Conservation (phyloP, 2,113 vertebrate genomes). For the Oryzias melastigma region DNA sequence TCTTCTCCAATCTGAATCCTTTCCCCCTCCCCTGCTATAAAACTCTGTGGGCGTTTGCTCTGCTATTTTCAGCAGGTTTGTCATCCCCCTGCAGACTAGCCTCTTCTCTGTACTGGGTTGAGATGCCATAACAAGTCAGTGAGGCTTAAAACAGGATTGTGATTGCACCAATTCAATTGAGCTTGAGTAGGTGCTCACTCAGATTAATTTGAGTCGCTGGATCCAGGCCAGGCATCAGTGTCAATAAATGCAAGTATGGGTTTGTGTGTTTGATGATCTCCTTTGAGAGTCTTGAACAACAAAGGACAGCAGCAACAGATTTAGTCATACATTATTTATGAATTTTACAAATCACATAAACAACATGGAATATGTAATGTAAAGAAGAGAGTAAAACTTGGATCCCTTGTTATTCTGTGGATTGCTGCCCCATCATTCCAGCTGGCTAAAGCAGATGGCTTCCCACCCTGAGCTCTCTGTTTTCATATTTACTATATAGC, state of each 20-base stretch:
- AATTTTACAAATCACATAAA: too few species aligned
- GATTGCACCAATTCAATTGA: constrained; percentile 14
- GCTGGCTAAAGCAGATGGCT: too few species aligned
- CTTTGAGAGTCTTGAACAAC: too few species aligned
- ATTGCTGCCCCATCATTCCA: too few species aligned
- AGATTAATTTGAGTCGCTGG: constrained; percentile 25
- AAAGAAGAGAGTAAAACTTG: too few species aligned
- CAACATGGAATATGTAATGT: too few species aligned
- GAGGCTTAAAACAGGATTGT: constrained; percentile 3
- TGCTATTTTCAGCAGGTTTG: constrained; percentile 41
- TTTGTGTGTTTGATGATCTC: constrained; percentile 2
- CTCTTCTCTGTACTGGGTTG: constrained; percentile 8
- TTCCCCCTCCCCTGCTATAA: constrained; percentile 9
- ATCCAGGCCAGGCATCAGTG: constrained; percentile 19
- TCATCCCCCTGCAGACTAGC: neutral
- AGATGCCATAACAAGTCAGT: constrained; percentile 11
- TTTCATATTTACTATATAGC: too few species aligned
- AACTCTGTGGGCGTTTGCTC: constrained; percentile 33
- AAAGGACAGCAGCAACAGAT: too few species aligned
- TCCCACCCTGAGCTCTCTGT: too few species aligned
- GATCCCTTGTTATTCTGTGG: too few species aligned
- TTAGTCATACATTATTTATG: too few species aligned
- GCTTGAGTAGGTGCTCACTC: constrained; percentile 3
- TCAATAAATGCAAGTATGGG: neutral
- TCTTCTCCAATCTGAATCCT: neutral